A percentile compares a stretch with the other conserved stretches of the same genome.
Conservation (phyloP, 1,140 invertebrate genomes). For the Drosophila miranda region DNA sequence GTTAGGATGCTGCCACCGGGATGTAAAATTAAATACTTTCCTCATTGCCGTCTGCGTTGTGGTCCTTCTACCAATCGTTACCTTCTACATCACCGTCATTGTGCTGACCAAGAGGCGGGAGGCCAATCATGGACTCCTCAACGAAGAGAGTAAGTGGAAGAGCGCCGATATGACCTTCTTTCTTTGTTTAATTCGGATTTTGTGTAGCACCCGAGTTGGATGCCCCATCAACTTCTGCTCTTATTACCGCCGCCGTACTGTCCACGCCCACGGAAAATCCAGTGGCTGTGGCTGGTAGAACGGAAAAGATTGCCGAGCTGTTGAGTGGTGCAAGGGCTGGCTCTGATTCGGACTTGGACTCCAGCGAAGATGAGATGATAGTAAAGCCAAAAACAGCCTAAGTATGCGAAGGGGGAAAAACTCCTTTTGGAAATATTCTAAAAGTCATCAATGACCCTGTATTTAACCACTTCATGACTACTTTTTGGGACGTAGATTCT, state of each 20-base stretch:
- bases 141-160: conserved; percentile 31
- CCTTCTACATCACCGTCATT: conserved; percentile 55
- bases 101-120: conserved; percentile 65
- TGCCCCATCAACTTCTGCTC: conserved; percentile 43
- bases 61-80: conserved; percentile 46
- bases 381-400: conserved; percentile 19
- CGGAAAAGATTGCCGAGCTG: conserved; percentile 42
- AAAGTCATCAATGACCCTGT: too few species aligned
- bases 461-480: too few species aligned
- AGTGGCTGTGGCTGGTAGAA: background rate
- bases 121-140: conserved; percentile 59
- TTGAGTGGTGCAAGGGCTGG: background rate
- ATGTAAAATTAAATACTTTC: conserved; percentile 50
- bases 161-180: too few species aligned
- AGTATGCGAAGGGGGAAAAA: background rate
- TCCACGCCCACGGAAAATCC: conserved; percentile 32
- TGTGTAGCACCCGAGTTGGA: conserved; percentile 47
- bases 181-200: background rate
- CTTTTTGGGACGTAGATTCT: too few species aligned
- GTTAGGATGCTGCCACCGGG: conserved; percentile 65
- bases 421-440: conserved; percentile 1
- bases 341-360: conserved; percentile 9
- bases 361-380: conserved; percentile 22
- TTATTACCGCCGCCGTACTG: conserved; percentile 58
- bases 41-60: conserved; percentile 39